Base-by-base conservation (phyloP, 2,797 vertebrate species). In the Ptychobarbus kaznakovi region DNA sequence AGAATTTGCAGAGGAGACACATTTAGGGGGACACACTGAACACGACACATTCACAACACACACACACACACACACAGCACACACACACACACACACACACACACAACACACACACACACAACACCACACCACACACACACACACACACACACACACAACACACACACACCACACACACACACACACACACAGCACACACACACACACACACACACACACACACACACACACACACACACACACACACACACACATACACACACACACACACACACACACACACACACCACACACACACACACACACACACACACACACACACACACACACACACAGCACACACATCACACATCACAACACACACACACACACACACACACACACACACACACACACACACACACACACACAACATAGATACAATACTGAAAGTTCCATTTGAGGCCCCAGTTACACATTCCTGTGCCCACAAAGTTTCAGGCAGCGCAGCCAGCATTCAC, bases 381-480 rank as follows among this genome's bases (percentile, higher is more conserved):
- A 35, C 53, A 38, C 73, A 51, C 40, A 70, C 84, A 66, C 61
- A 32, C 53, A 38, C 73, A 49, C 49, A 69, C 84, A 66, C 61
- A 51, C 6, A n/a, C 68, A 80, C 70, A 38, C 65, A 66, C 66
- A 61, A 38, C 73, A 49, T 32, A 51, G 16, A n/a, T 40, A 69
- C 84, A 56, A 3, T 65, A 15, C 46, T 58, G 46, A 46, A 63
- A 79, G 49, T 70, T 72, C 65, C 80, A 78, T 78, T 15, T 28
- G 25, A 77, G 61, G 80, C 56, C 73, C 85, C 58, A 58, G 61
- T 20, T 32, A 61, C 38, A 68, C 86, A 84, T 83, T 80, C 86
- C 82, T 68, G 66, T 83, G 72, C 58, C 81, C 81, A 85, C 83
- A 80, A 85, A 79, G 66, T 72, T 88, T 78, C 84, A 87, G 84